Base-by-base conservation (phyloP, 2,797 vertebrate species). In the Nasua narica region DNA sequence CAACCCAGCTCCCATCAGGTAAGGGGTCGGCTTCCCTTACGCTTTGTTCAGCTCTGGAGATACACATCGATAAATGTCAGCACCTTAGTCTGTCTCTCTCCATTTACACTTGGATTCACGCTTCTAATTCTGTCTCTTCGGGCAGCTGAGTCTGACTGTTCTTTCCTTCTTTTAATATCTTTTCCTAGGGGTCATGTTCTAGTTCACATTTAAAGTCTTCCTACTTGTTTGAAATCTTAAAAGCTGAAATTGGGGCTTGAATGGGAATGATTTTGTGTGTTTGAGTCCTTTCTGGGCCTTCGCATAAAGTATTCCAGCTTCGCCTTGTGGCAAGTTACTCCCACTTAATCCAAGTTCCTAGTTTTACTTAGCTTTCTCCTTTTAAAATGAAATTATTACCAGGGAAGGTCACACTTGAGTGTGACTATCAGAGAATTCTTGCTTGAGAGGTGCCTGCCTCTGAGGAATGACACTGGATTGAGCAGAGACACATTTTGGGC, bases 381-480 rank as follows among this genome's bases (percentile, higher is more conserved):
- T 87, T 88, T 65, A 88, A 91, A 77, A 62, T 91, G 48, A 74
- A 92, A 58, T 18, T 40, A 62, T 95, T 94, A 76, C 35, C 88
- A 60, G 52, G 27, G 29, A 65, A 9, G 25, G 27, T 86, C 35
- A 46, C 85, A 83, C 27, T 58, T 78, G 16, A 54, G 25, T 79
- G 8, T 92, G 40, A 74, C 5, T 87, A 7, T 88, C 62, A 40
- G 87, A 62, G 48, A 29, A 54, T 79, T 12, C 4, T 48, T 35
- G 16, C n/a, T 40, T 27, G 14, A 50, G 9, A 87, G 32, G 27
- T 72, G 1, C 43, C 32, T 76, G 6, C 21, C 18, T 48, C 8
- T 83, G 56, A 90, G 40, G 32, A 95, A 35, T 90, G 82, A 40
- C 5, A 8, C 2, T 43, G 13, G 60, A 69, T 70, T n/a, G 23